Base-by-base conservation (phyloP, 2,888 invertebrate genomes). In the Craniophora ligustri region DNA sequence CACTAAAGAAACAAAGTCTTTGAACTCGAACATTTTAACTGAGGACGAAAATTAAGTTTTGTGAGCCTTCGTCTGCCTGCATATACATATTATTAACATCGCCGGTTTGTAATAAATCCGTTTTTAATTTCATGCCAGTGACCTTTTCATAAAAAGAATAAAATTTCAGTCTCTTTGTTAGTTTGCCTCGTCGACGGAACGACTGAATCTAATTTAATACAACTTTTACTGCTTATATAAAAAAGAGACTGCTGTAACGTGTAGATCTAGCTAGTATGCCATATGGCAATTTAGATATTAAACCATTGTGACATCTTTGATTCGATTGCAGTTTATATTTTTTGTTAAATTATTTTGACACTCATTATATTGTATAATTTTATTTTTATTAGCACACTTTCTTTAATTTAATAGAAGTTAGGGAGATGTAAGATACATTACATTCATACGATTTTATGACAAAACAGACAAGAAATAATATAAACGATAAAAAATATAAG, bases 171-270 rank as follows among this genome's bases (percentile, higher is more conserved):
- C 32, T 32, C 40, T 40, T 66, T 59, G 40, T 45, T 41, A 26
- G 36, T 38, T 51, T n/a, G 42, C 31, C 32, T 44, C 50, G 40
- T 51, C n/a, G n/a, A n/a, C n/a, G 31, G n/a, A 54, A 47, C 45
- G 5, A 50, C 32, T 38, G 21, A 40, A 48, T 50, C 40, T 23
- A 41, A 48, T 69, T 54, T 41, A 38, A 35, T 54, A 34, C 28
- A 45, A 69, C 65, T 69, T 69, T 59, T 59, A 59, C 59, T 34
- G 30, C 5, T 67, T 67, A 54, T 26, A 35, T 59, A 68, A 68
- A 36, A 42, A 6, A 32, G 3, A 32, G 19, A 31, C 32, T 31
- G 41, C 41, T 40, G 46, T 63, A 40, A 60, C 42, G 32, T 44
- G 26, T 31, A 19, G 19, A 47, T 53, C 39, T 53, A 21, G 14